A percentile compares a stretch with the other conserved stretches of the same genome.
phyloP scores from a whole-genome alignment of 2,797 vertebrate species.

The Jordanella pulchra region DNA sequence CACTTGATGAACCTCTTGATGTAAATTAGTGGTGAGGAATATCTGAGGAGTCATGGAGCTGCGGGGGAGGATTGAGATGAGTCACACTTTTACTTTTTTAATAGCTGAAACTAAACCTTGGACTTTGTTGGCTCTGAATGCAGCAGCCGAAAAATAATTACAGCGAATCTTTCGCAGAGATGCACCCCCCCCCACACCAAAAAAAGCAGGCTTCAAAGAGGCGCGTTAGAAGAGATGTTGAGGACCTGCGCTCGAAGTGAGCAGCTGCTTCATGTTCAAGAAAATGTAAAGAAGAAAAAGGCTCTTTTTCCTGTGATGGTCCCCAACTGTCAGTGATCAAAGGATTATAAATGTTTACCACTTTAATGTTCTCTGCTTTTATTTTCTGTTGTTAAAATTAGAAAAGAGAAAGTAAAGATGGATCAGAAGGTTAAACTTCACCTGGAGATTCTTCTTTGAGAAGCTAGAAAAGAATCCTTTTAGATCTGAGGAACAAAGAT shows the following conservation, averaged over 20 bases:
- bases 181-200: background rate
- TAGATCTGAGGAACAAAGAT: no score
- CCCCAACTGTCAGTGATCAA: background rate
- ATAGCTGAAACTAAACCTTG: slow-evolving; percentile 38
- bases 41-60: slow-evolving; percentile 20
- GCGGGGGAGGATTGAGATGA: slow-evolving; percentile 51
- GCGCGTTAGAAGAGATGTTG: slow-evolving; percentile 25
- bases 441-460: no score
- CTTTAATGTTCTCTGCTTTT: background rate
- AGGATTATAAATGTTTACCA: background rate
- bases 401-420: background rate
- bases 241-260: slow-evolving; percentile 10
- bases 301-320: background rate
- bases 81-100: slow-evolving; percentile 35
- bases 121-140: slow-evolving; percentile 19
- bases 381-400: background rate
- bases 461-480: no score
- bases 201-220: slow-evolving; percentile 33
- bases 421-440: background rate
- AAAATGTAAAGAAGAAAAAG: background rate
- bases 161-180: slow-evolving; percentile 29
- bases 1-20: slow-evolving; percentile 6
- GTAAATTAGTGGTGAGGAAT: slow-evolving; percentile 11
- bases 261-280: background rate
- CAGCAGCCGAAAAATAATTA: slow-evolving; percentile 41